Base-by-base conservation (phyloP, 2,113 vertebrate species). In the Cacatua alba region DNA sequence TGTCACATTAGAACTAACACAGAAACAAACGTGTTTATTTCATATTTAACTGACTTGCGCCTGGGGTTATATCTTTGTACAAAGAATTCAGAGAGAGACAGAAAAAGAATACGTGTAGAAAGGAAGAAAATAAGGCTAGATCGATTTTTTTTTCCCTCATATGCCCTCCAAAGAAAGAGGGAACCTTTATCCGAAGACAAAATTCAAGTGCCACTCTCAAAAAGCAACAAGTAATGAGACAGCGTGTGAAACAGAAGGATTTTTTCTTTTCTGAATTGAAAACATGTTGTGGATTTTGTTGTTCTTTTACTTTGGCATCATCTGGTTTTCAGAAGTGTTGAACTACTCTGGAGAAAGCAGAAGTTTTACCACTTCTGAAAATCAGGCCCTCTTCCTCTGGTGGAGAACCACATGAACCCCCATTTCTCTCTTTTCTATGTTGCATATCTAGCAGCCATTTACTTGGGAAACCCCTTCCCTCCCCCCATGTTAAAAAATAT, bases 21-120 rank as follows among this genome's bases (percentile, higher is more conserved):
- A 97, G 88, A 97, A 97, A 96, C 81, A 96, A 97, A 93, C 70
- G 88, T 84, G 78, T 97, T 97, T 88, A 86, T 95, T 98, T 97
- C 84, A 92, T 97, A 97, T 92, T 97, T 94, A 97, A 95, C 95
- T 97, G 94, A 97, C 92, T 89, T 97, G 92, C 97, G 95, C 93
- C 94, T 92, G 94, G 97, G 93, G 92, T 96, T 94, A 97, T 95
- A 92, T 88, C 96, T 95, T 97, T 89, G 92, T 97, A 96, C 75
- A 97, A 95, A 96, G 93, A 95, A 65, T 82, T 92, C 70, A 95
- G 80, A 97, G 78, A 95, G 28, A 94, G 70, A 95, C 93, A 95
- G 90, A 87, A 94, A 87, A 41, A 89, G 65, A 79, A 52, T 39
- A 82, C 5, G 28, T 92, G 91, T 72, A 96, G 83, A 96, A 90